Conservation (phyloP, 2,888 invertebrate genomes). For the Linnaemya vulpina region DNA sequence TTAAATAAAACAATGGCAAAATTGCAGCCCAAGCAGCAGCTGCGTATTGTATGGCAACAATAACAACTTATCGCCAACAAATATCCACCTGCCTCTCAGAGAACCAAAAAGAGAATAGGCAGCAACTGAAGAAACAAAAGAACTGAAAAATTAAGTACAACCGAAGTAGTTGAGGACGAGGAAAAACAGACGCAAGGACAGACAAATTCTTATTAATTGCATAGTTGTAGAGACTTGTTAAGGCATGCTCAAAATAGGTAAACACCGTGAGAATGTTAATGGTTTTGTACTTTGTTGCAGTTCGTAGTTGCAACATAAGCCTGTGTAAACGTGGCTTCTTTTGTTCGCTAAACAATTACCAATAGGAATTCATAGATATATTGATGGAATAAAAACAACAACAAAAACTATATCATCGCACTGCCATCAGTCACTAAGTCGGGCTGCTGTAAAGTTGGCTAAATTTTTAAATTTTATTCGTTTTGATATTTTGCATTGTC, state of each 20-base stretch:
- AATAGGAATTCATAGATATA: conserved; percentile 7
- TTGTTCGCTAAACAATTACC: not conserved
- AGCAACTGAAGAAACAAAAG: not conserved
- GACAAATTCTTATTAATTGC: conserved; percentile 52
- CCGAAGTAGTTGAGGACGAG: conserved; percentile 19
- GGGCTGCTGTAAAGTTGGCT: not conserved
- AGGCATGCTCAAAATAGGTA: conserved; percentile 47
- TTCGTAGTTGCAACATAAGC: not conserved
- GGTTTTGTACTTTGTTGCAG: not conserved
- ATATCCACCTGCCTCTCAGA: conserved; percentile 63
- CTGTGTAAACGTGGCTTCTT: conserved; percentile 1
- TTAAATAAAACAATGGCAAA: conserved; percentile 34
- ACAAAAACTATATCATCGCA: not conserved
- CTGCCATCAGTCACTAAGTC: not conserved
- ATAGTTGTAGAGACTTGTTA: conserved; percentile 50
- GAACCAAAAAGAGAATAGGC: conserved; percentile 15
- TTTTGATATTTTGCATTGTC: conserved; percentile 10
- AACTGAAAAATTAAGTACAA: conserved; percentile 25
- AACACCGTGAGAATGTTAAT: conserved; percentile 60
- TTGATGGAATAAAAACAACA: not conserved
- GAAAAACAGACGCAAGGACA: conserved; percentile 17
- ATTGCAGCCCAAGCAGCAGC: conserved; percentile 34
- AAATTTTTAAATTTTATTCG: conserved; percentile 23
- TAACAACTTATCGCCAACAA: not conserved
- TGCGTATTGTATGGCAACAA: conserved; percentile 6